Evolutionary conservation across 2,113 vertebrate species (phyloP).

Genomic region (Microcebus griseorufus): DNA sequence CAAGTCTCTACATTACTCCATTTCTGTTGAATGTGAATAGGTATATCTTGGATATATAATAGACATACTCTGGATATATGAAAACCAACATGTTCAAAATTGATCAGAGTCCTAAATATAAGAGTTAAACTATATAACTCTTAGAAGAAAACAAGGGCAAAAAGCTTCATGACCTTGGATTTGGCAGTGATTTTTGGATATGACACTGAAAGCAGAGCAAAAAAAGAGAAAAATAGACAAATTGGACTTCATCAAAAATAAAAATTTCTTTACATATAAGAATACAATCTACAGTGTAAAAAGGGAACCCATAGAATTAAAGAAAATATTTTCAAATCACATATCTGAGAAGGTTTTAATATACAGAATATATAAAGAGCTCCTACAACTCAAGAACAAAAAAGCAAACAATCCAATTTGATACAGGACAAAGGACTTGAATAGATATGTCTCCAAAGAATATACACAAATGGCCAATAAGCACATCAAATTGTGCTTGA

Average conservation of each 20-base stretch:
- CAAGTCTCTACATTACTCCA: neutral
- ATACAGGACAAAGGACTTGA: neutral
- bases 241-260: neutral
- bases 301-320: neutral
- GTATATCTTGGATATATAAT: neutral
- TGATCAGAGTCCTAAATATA: neutral
- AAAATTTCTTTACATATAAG: neutral
- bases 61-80: neutral
- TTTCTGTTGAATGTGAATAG: neutral
- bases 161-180: neutral
- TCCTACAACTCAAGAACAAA: neutral
- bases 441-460: neutral
- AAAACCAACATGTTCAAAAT: neutral
- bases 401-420: neutral
- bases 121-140: neutral
- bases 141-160: neutral
- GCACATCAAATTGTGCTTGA: neutral
- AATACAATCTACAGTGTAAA: neutral
- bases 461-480: neutral
- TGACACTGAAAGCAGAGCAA: neutral
- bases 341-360: neutral
- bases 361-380: neutral
- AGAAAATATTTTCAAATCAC: neutral
- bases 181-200: neutral
- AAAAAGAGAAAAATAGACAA: neutral